These are phyloP conservation scores for Allygus modestus DNA, from an alignment of 2,888 invertebrate species.

Conservation along the genomic window DNA sequence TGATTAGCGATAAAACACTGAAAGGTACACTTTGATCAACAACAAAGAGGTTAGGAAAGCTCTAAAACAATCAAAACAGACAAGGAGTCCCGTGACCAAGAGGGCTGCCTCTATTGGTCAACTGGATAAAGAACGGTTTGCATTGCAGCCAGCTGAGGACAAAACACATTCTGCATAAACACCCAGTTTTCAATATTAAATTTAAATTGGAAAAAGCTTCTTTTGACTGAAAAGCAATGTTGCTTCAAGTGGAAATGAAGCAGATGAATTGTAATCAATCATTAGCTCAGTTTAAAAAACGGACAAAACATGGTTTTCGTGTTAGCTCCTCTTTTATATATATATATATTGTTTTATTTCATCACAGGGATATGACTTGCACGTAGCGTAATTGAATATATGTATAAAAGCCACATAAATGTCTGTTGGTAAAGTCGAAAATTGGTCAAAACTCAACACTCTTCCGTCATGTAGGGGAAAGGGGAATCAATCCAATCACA, in stretches of 20 bases:
- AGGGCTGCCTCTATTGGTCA: constrained; percentile 29
- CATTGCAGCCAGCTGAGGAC: constrained; percentile 4
- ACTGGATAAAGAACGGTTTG: neutral
- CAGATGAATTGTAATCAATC: constrained; percentile 12
- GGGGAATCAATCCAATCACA: too few species aligned
- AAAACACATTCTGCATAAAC: constrained; percentile 22
- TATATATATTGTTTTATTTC: too few species aligned
- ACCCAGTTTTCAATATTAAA: constrained; percentile 32
- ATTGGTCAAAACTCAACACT: too few species aligned
- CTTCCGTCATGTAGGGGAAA: too few species aligned
- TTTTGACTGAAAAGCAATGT: too few species aligned
- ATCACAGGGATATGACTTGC: too few species aligned
- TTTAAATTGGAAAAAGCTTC: constrained; percentile 16
- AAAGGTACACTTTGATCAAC: constrained; percentile 12
- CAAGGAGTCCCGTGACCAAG: neutral
- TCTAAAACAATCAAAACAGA: constrained; percentile 16
- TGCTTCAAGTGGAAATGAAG: too few species aligned
- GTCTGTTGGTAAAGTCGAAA: too few species aligned
- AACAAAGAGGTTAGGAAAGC: constrained; percentile 31
- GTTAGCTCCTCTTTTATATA: constrained; percentile 8
- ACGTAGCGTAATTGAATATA: too few species aligned
- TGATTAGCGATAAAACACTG: neutral
- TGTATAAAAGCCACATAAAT: too few species aligned
- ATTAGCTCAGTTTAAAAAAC: constrained; percentile 15
- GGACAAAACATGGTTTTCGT: neutral